Conservation (phyloP, 2,888 invertebrate genomes). For the Campoplex capitator region DNA sequence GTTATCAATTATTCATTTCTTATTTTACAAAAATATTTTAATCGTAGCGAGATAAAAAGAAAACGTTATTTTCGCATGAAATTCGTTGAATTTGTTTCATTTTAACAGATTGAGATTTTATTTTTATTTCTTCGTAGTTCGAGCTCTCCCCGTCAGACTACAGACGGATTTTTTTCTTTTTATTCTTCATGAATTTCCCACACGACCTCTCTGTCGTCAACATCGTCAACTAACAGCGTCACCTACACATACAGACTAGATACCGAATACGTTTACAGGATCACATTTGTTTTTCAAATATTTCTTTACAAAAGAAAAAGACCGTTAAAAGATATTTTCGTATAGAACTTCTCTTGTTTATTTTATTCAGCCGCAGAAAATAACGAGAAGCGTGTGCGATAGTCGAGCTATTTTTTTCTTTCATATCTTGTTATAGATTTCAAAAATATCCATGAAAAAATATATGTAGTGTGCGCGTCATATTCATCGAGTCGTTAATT, state of each 20-base stretch:
- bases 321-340: constrained; percentile 24
- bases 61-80: constrained; percentile 48
- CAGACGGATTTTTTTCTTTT: constrained; percentile 56
- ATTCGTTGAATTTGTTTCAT: constrained; percentile 71
- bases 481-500: not conserved
- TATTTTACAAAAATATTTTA: constrained; percentile 66
- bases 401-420: constrained; percentile 22
- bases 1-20: constrained; percentile 23
- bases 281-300: constrained; percentile 13
- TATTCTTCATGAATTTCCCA: constrained; percentile 20
- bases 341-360: not conserved
- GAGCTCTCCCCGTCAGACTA: constrained; percentile 64
- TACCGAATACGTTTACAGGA: constrained; percentile 81
- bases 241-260: constrained; percentile 80
- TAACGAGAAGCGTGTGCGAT: constrained; percentile 41
- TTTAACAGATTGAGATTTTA: constrained; percentile 29
- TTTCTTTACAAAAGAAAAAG: constrained; percentile 13
- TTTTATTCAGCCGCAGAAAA: constrained; percentile 22
- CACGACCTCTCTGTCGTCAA: constrained; percentile 16
- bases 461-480: constrained; percentile 37
- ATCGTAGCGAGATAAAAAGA: constrained; percentile 60
- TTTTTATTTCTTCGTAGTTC: constrained; percentile 47
- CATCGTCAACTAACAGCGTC: constrained; percentile 75
- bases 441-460: constrained; percentile 49
- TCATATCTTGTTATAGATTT: constrained; percentile 26